phyloP scores from a whole-genome alignment of 2,113 vertebrate genomes.

The Anthoscopus minutus region DNA sequence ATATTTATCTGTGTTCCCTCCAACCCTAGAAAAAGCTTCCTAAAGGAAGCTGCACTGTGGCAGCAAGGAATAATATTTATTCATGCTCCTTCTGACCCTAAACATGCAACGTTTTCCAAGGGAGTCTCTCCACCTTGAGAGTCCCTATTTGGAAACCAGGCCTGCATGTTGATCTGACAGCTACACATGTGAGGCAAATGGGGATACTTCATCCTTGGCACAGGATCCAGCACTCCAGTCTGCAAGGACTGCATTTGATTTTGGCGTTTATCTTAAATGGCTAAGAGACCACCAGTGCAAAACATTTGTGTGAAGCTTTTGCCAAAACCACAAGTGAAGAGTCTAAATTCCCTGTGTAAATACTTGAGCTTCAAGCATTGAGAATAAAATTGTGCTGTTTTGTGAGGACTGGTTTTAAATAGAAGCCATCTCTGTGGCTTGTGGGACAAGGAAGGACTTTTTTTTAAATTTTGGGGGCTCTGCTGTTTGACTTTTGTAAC shows the following conservation, averaged over 20 bases:
- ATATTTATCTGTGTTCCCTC: not conserved
- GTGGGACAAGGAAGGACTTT: not conserved
- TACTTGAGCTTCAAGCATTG: constrained; percentile 71
- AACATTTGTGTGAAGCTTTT: constrained; percentile 79
- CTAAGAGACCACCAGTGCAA: constrained; percentile 82
- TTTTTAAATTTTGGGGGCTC: not conserved
- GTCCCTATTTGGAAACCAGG: not conserved
- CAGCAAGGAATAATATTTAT: not conserved
- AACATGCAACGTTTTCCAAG: not conserved
- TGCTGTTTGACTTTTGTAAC: constrained; percentile 14
- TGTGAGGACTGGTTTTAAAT: constrained; percentile 49
- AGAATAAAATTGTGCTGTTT: constrained; percentile 59
- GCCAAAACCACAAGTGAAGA: constrained; percentile 86
- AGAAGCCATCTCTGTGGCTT: constrained; percentile 34
- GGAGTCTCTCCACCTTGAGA: not conserved
- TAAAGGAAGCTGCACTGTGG: not conserved
- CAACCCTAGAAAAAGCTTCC: not conserved
- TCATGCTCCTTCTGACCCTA: not conserved
- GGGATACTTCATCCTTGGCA: constrained; percentile 65
- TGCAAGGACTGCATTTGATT: constrained; percentile 81
- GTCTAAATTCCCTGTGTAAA: constrained; percentile 82
- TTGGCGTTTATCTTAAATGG: constrained; percentile 78
- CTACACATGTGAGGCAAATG: constrained; percentile 21
- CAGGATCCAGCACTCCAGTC: constrained; percentile 58
- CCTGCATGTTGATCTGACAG: constrained; percentile 30